Conservation (phyloP, 2,888 invertebrate species). For the Eudemis profundana region DNA sequence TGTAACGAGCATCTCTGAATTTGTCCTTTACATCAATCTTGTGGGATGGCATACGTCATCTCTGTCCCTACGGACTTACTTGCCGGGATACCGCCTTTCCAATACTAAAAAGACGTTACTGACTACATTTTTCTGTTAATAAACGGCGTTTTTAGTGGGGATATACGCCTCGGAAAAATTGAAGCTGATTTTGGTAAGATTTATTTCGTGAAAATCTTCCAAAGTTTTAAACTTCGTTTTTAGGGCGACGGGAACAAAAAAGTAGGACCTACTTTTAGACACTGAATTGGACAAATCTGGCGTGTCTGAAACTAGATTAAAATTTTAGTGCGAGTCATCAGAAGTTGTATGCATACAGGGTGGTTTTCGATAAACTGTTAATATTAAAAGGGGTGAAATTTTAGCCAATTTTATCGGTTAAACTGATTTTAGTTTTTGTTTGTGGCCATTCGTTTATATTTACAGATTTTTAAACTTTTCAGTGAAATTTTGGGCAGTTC, state of each 20-base stretch:
- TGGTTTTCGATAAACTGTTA: no score
- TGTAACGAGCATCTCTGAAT: conserved; percentile 25
- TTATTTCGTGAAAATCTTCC: not conserved
- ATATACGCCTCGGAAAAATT: not conserved
- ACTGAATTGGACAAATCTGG: no score
- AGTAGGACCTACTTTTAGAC: not conserved
- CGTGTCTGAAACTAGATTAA: no score
- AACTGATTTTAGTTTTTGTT: no score
- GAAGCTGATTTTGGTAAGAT: conserved; percentile 7
- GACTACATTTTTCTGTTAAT: not conserved
- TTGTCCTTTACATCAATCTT: conserved; percentile 35
- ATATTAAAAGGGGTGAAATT: no score
- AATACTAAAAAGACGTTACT: not conserved
- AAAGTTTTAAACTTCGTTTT: not conserved
- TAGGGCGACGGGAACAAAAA: not conserved
- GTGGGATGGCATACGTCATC: conserved; percentile 33
- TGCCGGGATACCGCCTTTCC: not conserved
- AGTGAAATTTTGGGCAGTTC: no score
- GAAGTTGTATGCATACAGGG: no score
- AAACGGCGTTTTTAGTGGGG: not conserved
- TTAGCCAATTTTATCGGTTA: no score
- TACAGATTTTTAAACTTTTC: no score
- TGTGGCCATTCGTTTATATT: no score
- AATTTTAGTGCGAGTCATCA: no score
- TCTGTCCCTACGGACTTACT: conserved; percentile 21